Conservation (phyloP, 2,888 invertebrate genomes). For the Girardia tigrina region DNA sequence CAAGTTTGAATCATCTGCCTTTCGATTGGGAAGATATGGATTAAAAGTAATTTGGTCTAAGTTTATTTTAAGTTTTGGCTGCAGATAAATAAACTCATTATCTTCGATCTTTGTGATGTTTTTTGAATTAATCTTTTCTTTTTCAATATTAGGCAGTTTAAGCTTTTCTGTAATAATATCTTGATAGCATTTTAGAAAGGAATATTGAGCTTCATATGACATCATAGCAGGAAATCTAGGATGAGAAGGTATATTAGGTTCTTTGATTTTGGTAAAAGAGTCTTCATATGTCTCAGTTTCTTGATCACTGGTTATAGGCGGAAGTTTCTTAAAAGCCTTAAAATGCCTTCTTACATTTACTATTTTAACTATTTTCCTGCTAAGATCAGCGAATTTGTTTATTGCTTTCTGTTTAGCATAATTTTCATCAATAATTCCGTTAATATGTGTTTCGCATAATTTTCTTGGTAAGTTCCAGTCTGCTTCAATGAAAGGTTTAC, state of each 20-base stretch:
- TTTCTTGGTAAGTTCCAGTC: no score
- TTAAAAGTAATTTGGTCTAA: neutral
- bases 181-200: neutral
- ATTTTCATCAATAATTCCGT: neutral
- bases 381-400: neutral
- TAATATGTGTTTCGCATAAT: neutral
- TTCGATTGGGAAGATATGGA: neutral
- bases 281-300: neutral
- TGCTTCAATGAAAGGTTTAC: no score
- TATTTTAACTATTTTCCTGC: neutral
- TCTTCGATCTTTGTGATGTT: neutral
- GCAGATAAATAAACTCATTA: neutral
- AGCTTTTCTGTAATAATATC: neutral
- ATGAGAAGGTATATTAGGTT: neutral
- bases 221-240: neutral
- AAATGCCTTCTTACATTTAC: neutral
- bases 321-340: neutral
- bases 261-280: neutral
- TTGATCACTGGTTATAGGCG: neutral
- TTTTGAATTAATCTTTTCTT: neutral
- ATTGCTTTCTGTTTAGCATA: neutral
- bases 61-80: neutral
- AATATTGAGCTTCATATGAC: neutral
- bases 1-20: neutral
- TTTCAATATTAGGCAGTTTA: neutral